phyloP scores from a whole-genome alignment of 2,888 invertebrate species.

The Aphrophora alni region DNA sequence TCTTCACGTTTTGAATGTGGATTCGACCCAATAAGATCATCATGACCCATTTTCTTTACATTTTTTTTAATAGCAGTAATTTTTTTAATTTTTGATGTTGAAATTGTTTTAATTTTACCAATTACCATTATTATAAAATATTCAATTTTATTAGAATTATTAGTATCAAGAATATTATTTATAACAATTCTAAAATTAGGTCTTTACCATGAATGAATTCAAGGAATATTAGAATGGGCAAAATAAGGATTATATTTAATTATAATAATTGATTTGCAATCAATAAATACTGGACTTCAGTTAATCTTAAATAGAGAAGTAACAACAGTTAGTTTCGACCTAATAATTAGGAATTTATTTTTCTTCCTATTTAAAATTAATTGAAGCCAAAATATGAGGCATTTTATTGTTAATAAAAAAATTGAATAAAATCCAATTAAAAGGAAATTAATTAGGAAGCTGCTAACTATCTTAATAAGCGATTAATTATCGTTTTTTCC shows the following conservation, averaged over 20 bases:
- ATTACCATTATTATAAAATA: conserved; percentile 60
- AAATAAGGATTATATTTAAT: conserved; percentile 59
- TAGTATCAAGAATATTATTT: not conserved
- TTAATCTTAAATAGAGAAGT: conserved; percentile 59
- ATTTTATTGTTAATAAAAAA: conserved; percentile 71
- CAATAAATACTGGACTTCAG: conserved; percentile 59
- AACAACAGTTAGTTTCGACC: conserved; percentile 63
- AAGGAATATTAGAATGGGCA: conserved; percentile 67
- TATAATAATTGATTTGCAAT: conserved; percentile 61
- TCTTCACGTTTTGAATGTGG: conserved; percentile 69
- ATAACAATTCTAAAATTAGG: not conserved
- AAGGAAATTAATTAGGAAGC: conserved; percentile 66
- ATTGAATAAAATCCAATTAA: conserved; percentile 66
- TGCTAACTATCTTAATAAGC: conserved; percentile 69
- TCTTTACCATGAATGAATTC: conserved; percentile 62
- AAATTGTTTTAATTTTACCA: conserved; percentile 70
- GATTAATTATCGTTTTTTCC: conserved; percentile 48
- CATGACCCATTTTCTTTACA: conserved; percentile 53
- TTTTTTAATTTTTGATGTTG: conserved; percentile 77
- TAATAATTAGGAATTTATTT: conserved; percentile 56
- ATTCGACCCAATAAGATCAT: conserved; percentile 62
- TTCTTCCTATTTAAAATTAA: conserved; percentile 64
- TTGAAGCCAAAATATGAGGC: conserved; percentile 68
- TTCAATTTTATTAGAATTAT: conserved; percentile 60
- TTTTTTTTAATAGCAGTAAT: conserved; percentile 66